Evolutionary conservation across 2,113 vertebrate genomes (phyloP).

Genomic region (Chrysochloris asiatica): DNA sequence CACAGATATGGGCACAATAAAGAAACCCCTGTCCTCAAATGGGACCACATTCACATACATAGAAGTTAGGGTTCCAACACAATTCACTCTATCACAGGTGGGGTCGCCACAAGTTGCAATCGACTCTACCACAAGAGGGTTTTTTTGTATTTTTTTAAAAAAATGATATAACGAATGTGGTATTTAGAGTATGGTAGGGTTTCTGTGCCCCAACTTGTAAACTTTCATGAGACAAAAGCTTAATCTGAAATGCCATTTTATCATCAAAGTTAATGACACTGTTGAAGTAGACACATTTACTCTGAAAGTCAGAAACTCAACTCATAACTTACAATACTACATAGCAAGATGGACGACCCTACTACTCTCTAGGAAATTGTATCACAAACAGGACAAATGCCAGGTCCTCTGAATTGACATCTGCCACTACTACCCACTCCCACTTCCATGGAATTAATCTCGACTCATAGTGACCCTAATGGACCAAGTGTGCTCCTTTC

Average conservation of each 20-base stretch:
- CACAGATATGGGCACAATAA: neutral
- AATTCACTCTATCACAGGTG: neutral
- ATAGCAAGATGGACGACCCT: neutral
- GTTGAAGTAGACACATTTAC: neutral
- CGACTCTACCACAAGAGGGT: neutral
- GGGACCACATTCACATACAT: neutral
- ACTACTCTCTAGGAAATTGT: neutral
- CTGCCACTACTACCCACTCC: neutral
- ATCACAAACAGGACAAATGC: slow-evolving; percentile 18
- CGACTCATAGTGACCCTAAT: too few species aligned
- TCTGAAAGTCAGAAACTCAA: slow-evolving; percentile 40
- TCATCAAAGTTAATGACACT: slow-evolving; percentile 26
- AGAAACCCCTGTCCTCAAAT: neutral
- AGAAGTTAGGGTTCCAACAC: neutral
- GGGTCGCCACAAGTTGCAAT: neutral
- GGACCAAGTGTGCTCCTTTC: too few species aligned
- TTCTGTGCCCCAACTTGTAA: neutral
- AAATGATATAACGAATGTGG: neutral
- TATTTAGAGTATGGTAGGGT: neutral
- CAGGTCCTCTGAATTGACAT: neutral
- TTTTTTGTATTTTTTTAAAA: neutral
- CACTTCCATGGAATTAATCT: too few species aligned
- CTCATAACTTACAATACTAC: neutral
- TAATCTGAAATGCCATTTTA: neutral
- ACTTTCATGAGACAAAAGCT: neutral